Evolutionary conservation across 2,888 invertebrate genomes (phyloP), one percentile per base, ranked within the genome.

Genomic region (Ophion costatus): DNA sequence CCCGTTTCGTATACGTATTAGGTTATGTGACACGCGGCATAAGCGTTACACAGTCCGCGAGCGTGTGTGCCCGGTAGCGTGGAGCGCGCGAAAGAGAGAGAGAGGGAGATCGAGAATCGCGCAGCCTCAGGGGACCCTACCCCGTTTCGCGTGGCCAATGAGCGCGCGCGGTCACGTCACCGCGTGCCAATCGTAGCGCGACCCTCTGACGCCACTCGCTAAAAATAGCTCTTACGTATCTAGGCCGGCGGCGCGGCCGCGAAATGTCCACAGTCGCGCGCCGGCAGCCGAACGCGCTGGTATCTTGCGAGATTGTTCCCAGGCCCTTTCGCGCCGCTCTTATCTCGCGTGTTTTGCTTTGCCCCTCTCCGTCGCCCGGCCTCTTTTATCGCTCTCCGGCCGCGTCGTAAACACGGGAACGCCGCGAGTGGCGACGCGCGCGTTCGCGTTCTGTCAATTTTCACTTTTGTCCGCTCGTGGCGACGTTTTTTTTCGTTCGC

Each of bases 211-310:
- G 92, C 88, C 92, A 88, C 83, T 82, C 22, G 88, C 92, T 93
- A 93, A 93, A 92, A 92, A 93, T 94, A 94, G 86, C 90, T 87
- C 86, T 90, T 90, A 90, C 91, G 91, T 93, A 93, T 93, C 92
- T 93, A 93, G 93, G 93, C 93, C 93, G 93, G 91, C 90, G 61
- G 80, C 89, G 91, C 88, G 91, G 90, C 89, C 90, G 91, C 91
- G 91, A 91, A 90, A 90, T 90, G 90, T 91, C 90, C 89, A 92
- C 92, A 93, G 93, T 93, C 91, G 92, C 88, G 92, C 93, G 93
- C 92, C 93, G 93, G 92, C 93, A 91, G 91, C 90, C 92, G 90
- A 92, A 89, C 88, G 83, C 84, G 88, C 82, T 88, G 88, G 87
- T 87, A 82, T 85, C 77, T 42, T 57, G 24, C 67, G 67, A 38